Conservation (phyloP, 2,888 invertebrate species). For the Drosophila affinis region DNA sequence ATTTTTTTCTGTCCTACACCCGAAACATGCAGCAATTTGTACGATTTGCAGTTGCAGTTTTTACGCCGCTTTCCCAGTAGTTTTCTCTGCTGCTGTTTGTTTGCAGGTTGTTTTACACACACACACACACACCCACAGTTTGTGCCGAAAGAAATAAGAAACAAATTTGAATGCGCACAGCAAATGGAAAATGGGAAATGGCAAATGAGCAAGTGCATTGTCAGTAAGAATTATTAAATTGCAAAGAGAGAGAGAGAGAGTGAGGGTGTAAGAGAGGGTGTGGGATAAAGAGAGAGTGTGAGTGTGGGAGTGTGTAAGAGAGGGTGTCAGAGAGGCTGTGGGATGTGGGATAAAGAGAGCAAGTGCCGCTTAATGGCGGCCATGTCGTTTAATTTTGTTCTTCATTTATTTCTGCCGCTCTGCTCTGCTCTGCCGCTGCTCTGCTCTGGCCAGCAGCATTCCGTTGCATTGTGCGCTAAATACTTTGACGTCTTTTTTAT, state of each 20-base stretch:
- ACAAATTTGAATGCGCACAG: constrained; percentile 41
- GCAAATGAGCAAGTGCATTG: constrained; percentile 52
- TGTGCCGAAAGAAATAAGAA: constrained; percentile 33
- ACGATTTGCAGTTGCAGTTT: constrained; percentile 47
- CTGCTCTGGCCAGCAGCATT: constrained; percentile 33
- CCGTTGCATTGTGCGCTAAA: constrained; percentile 48
- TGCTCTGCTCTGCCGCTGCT: too few relatives aligned
- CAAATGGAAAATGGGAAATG: constrained; percentile 53
- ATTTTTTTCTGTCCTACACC: constrained; percentile 17
- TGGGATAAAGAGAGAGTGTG: too few relatives aligned
- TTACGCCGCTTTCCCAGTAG: constrained; percentile 6
- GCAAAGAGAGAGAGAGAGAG: neutral
- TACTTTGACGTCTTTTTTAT: constrained; percentile 46
- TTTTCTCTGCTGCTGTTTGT: constrained; percentile 13
- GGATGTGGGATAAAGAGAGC: constrained; percentile 11
- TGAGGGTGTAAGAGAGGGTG: neutral
- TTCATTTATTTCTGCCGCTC: constrained; percentile 11
- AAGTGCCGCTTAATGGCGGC: constrained; percentile 46
- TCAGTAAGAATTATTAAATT: constrained; percentile 54
- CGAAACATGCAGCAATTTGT: constrained; percentile 59
- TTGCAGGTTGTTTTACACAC: constrained; percentile 11
- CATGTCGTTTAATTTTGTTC: constrained; percentile 42
- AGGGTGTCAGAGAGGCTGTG: neutral
- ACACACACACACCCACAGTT: neutral
- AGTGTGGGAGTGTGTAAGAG: too few relatives aligned